Base-by-base conservation (phyloP, 2,888 invertebrate genomes). In the Latrodectus elegans region DNA sequence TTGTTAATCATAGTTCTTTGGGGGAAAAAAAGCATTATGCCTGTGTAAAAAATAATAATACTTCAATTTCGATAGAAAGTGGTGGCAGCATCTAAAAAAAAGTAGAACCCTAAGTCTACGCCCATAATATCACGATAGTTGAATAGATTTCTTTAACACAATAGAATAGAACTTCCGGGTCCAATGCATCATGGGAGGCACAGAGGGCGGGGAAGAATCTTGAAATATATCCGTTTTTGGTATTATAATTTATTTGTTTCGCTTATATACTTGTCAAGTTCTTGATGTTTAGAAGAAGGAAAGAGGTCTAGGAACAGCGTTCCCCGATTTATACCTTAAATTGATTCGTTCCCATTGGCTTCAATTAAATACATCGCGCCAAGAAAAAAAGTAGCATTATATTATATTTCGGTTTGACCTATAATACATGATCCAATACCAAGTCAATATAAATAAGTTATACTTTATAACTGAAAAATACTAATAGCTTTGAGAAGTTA, bases 121-220 rank as follows among this genome's bases (percentile, higher is more conserved):
- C 81, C 73, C 74, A 74, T 74, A 53, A 81, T 81, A 49, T 81
- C 81, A 73, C 26, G 67, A 67, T 60, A 73, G 53, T 51, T 80
- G 67, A 38, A 52, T 22, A 68, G 26, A 68, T 26, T 78, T 78
- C 49, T 71, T 51, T 64, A n/a, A 17, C 72, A 81, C 81, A 81
- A 81, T 74, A 53, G 68, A 17, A 77, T 53, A 17, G 22, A 51
- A 22, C 81, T 73, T 81, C 73, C 65, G 73, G 67, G 74, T 72
- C 52, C 22, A 72, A 9, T 12, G 12, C 22, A 17, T 68, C 67
- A 68, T 17, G 67, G 11, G 60, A 6, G 1, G 22, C 22, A 1
- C 22, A 22, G 22, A 22, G 11, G 55, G 55, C 14, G 55, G 12
- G 12, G 12, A 60, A 60, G n/a, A 60, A 60, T n/a, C 60, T 60